These are phyloP conservation scores for Grapholita molesta DNA, from an alignment of 1,140 invertebrate genomes.

Conservation along the genomic window DNA sequence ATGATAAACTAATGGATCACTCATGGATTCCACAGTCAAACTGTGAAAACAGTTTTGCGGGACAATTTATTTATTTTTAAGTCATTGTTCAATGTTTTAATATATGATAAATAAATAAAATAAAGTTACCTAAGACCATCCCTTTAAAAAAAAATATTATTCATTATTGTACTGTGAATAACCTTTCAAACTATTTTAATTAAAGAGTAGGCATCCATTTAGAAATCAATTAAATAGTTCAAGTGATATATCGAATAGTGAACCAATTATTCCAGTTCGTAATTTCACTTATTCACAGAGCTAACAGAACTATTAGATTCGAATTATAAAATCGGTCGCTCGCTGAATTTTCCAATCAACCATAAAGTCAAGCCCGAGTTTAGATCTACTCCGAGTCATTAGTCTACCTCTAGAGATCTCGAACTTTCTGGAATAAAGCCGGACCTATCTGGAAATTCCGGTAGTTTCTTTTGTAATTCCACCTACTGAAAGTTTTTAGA, in stretches of 20 bases:
- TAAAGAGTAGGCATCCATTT: not conserved
- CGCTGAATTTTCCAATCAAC: not conserved
- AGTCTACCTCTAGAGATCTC: not conserved
- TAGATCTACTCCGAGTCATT: not conserved
- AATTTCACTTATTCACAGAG: not conserved
- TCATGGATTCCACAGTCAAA: too few species aligned
- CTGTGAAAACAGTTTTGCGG: too few species aligned
- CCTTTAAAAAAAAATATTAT: too few species aligned
- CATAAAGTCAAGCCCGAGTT: not conserved
- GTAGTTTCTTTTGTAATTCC: not conserved
- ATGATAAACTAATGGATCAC: too few species aligned
- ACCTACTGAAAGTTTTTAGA: not conserved
- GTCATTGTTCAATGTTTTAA: too few species aligned
- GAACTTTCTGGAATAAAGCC: not conserved
- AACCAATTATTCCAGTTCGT: not conserved
- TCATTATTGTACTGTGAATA: too few species aligned
- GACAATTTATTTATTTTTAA: too few species aligned
- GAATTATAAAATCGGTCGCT: not conserved
- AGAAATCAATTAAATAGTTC: not conserved
- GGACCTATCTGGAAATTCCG: not conserved
- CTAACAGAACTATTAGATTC: not conserved
- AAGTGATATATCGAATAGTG: not conserved
- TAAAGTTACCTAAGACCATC: too few species aligned
- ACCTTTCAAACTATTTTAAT: not conserved
- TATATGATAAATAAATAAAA: too few species aligned